Percentiles rank a stretch among this genome's conserved stretches.
Evolutionary conservation across 2,797 vertebrate species (phyloP).

Genomic region (Pelodytes ibericus): DNA sequence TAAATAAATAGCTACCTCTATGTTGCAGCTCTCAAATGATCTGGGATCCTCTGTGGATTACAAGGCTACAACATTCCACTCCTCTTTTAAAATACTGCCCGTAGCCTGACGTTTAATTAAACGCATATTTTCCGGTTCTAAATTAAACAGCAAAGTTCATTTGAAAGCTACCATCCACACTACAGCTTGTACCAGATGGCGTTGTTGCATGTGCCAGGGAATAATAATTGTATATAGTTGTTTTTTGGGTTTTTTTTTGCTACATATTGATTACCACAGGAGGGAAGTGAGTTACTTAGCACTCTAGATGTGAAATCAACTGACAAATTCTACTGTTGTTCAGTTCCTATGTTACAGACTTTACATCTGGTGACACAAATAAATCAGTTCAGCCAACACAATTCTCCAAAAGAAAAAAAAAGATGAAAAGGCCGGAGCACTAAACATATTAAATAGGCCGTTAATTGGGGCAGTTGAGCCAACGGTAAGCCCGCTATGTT

Average conservation of each 20-base stretch:
- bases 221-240: conserved; percentile 36
- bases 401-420: conserved; percentile 58
- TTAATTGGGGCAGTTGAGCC: conserved; percentile 68
- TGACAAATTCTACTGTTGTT: conserved; percentile 62
- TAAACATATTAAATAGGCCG: conserved; percentile 42
- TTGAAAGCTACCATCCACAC: conserved; percentile 33
- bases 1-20: too few species aligned
- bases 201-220: conserved; percentile 33
- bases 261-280: conserved; percentile 56
- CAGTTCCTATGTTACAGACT: conserved; percentile 59
- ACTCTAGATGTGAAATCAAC: conserved; percentile 49
- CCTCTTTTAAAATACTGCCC: not conserved
- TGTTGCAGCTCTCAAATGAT: too few species aligned
- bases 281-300: conserved; percentile 56
- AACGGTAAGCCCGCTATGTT: conserved; percentile 62
- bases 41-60: too few species aligned
- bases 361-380: conserved; percentile 60
- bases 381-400: conserved; percentile 63
- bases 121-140: conserved; percentile 44
- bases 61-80: not conserved
- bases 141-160: conserved; percentile 47
- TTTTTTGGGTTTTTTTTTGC: conserved; percentile 50
- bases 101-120: conserved; percentile 34
- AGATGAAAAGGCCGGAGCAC: conserved; percentile 62
- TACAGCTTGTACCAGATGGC: conserved; percentile 49